Evolutionary conservation across 2,113 vertebrate genomes (phyloP).

Genomic region (Sialia sialis): DNA sequence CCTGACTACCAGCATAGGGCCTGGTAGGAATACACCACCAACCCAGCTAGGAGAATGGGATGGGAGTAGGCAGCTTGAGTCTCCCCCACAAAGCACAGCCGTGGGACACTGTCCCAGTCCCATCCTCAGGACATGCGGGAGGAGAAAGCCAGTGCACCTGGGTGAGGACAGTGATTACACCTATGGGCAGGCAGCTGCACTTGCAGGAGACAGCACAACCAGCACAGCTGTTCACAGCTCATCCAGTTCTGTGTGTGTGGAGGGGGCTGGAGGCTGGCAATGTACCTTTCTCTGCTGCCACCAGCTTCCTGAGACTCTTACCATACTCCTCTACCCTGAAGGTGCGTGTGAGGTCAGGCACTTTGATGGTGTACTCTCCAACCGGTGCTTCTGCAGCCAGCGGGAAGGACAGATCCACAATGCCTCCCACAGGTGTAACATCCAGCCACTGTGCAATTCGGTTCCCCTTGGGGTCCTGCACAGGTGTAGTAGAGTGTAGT

Average conservation of each 20-base stretch:
- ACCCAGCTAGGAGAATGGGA: background rate
- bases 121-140: background rate
- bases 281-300: background rate
- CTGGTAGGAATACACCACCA: background rate
- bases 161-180: background rate
- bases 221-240: background rate
- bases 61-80: background rate
- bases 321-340: slow-evolving; percentile 61
- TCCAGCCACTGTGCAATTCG: slow-evolving; percentile 52
- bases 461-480: slow-evolving; percentile 55
- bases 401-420: slow-evolving; percentile 49
- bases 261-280: background rate
- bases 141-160: background rate
- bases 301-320: background rate
- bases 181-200: background rate
- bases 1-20: background rate
- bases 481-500: background rate
- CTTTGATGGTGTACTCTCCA: slow-evolving; percentile 45
- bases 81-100: background rate
- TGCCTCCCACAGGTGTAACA: slow-evolving; percentile 14
- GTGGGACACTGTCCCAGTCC: background rate
- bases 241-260: background rate
- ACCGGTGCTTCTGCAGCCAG: slow-evolving; percentile 28
- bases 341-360: background rate
- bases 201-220: background rate